phyloP scores from a whole-genome alignment of 2,113 vertebrate genomes.

The Macheiramphus alcinus region DNA sequence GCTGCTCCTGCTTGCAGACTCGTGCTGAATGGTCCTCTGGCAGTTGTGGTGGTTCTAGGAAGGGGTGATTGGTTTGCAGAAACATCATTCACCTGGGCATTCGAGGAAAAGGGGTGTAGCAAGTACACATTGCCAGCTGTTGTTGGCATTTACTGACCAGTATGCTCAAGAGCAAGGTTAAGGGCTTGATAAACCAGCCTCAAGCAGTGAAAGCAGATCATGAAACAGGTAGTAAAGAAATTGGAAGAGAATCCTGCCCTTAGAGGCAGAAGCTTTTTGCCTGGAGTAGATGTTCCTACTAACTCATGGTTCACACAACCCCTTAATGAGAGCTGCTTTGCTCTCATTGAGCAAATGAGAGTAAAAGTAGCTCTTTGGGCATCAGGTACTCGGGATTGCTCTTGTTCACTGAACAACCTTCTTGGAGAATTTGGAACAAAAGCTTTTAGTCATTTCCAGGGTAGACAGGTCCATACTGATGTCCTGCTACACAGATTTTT shows the following conservation, averaged over 20 bases:
- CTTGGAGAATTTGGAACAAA: neutral
- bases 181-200: neutral
- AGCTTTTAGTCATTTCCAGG: neutral
- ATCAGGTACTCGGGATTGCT: neutral
- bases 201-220: neutral
- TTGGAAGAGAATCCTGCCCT: neutral
- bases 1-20: neutral
- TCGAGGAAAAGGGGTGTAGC: neutral
- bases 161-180: fast-evolving
- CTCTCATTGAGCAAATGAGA: neutral
- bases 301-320: neutral
- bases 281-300: neutral
- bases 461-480: fast-evolving
- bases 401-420: neutral
- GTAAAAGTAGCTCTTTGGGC: neutral
- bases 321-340: neutral
- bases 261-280: neutral
- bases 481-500: neutral
- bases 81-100: fast-evolving
- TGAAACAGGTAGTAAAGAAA: neutral
- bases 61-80: neutral
- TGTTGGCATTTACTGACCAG: neutral
- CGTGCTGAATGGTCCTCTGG: fast-evolving
- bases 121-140: fast-evolving
- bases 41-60: neutral